Conservation (phyloP, 2,113 vertebrate genomes). For the Atlantisia rogersi region DNA sequence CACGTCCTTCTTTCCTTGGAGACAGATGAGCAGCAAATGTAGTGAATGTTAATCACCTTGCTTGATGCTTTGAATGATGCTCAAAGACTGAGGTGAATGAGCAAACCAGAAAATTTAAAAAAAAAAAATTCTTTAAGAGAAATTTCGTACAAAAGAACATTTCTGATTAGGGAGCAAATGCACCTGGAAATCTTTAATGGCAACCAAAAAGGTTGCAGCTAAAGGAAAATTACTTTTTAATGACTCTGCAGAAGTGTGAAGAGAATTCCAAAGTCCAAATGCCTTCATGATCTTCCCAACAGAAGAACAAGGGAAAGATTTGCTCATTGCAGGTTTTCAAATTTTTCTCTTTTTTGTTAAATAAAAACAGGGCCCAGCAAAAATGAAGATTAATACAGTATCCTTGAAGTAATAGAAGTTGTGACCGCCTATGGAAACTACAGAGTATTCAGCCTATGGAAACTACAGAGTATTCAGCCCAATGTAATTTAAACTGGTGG, state of each 20-base stretch:
- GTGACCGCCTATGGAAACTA: neutral
- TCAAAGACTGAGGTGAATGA: neutral
- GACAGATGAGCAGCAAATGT: neutral
- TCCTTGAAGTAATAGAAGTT: neutral
- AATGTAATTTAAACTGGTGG: accelerated
- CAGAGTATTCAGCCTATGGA: neutral
- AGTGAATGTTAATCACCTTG: neutral
- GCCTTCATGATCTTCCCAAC: neutral
- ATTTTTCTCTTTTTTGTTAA: neutral
- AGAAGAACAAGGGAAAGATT: neutral
- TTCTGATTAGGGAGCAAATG: neutral
- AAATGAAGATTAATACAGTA: neutral
- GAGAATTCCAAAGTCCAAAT: neutral
- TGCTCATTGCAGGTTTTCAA: neutral
- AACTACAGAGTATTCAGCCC: accelerated
- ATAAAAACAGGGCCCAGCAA: neutral
- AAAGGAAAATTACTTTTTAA: neutral
- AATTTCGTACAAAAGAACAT: neutral
- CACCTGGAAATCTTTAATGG: neutral
- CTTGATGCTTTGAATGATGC: neutral
- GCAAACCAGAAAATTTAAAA: neutral
- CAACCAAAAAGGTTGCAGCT: neutral
- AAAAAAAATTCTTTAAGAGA: neutral
- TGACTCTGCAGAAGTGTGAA: neutral
- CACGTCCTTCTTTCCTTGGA: neutral